These are phyloP conservation scores for Caenorhabditis remanei DNA, from an alignment of 1,140 invertebrate species.

Conservation along the genomic window DNA sequence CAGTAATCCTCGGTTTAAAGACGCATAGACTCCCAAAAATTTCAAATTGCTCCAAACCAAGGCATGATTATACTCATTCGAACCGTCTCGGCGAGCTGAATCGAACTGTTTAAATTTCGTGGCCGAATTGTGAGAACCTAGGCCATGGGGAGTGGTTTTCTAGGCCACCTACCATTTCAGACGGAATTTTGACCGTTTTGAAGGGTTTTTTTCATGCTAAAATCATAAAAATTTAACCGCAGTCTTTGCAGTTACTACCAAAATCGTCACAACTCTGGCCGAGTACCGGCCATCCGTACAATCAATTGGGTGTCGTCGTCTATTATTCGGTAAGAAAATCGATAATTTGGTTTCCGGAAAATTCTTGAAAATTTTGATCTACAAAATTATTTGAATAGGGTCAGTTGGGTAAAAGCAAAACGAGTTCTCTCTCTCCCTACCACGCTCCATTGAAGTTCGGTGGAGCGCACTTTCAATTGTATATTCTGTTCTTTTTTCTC, in stretches of 20 bases:
- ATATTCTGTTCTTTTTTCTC: neutral
- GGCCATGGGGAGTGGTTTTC: too few species aligned
- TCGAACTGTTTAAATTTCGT: too few species aligned
- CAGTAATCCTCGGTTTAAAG: too few species aligned
- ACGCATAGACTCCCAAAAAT: too few species aligned
- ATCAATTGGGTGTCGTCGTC: slow-evolving; percentile 61
- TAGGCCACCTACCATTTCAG: too few species aligned
- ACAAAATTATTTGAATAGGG: neutral
- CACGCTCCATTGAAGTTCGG: neutral
- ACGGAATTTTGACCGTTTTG: too few species aligned
- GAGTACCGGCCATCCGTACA: slow-evolving; percentile 59
- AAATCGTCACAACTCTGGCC: slow-evolving; percentile 60
- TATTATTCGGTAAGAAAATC: slow-evolving; percentile 58
- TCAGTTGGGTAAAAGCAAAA: slow-evolving; percentile 13
- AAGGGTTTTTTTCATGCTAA: too few species aligned
- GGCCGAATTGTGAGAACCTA: too few species aligned
- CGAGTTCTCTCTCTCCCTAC: neutral
- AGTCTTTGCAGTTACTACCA: slow-evolving; percentile 60
- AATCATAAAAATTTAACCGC: too few species aligned
- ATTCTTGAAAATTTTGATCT: neutral
- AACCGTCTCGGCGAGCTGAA: too few species aligned
- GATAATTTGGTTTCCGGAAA: neutral
- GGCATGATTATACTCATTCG: too few species aligned
- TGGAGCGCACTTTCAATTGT: neutral
- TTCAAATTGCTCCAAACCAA: too few species aligned